Evolutionary conservation across 2,113 vertebrate species (phyloP), one percentile per base, ranked within the genome.

Genomic region (Cynoglossus semilaevis): DNA sequence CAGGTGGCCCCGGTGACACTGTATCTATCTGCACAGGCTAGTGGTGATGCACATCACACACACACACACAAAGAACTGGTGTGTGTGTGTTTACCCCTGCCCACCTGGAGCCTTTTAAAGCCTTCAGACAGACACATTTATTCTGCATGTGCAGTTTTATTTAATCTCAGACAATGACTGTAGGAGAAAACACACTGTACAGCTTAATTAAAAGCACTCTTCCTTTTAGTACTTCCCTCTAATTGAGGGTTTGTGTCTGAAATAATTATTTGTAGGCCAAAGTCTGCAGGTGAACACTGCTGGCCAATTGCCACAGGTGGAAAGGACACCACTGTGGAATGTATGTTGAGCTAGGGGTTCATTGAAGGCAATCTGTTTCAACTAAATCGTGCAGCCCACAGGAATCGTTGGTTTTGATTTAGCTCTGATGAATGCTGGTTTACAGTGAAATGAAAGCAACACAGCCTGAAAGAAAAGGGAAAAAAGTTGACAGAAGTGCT

Each of bases 11-110:
- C 46, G 29, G 54, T 74, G 79, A 82, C 72, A 89, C 79, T 76
- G 65, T 79, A 86, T 87, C 83, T 81, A 86, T 87, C 83, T 81
- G 68, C 55, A 63, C 36, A 61, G 48, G 58, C 60, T 74, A 63
- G 75, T 72, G 68, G 66, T 68, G 70, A 82, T 75, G 72, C 53
- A 72, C 68, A 58, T 48, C 9, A 45, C 70, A 81, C 63, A 74
- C 9, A 45, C 70, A 81, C 63, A 74, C 22, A 4, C 22, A 88
- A 83, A 77, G 69, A 79, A 68, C 13, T 54, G n/a, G 35, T 49
- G 68, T 51, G 71, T 51, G 71, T 76, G 72, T 83, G 67, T 85
- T 74, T 87, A 73, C 80, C 59, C 69, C 77, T 57, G 48, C 51
- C 41, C 58, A 51, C 70, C 68, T 64, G 45, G 47, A 71, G 70